Base-by-base conservation (phyloP, 1,140 invertebrate genomes). In the Aphelenchoides besseyi region DNA sequence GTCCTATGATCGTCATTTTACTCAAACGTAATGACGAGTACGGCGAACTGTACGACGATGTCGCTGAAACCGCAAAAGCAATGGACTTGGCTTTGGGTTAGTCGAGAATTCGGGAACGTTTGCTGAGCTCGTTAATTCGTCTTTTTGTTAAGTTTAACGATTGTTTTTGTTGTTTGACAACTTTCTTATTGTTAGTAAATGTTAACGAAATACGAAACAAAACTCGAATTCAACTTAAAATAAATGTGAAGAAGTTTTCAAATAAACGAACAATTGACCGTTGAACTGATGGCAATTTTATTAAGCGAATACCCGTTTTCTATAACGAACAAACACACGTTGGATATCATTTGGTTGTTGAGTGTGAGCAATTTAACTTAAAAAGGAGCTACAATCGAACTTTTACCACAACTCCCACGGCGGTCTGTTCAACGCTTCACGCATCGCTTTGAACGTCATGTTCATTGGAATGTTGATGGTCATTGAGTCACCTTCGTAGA, bases 11-110 rank as follows among this genome's bases (percentile, higher is more conserved):
- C 74, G 82, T 86, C 69, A 78, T 86, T 26, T 67, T 87, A 73
- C 74, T 87, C 29, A 85, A 85, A 71, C 32, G 71, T 8, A 81
- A 86, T 71, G 81, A 82, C 9, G 82, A 84, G 28, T 86, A 85
- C 70, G 62, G 77, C 53, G 82, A 85, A 18, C 54, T 79, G 2
- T 86, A 80, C 70, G 76, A 85, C 53, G 85, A 86, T 71, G 8
- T 71, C 36, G 33, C 32, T 33, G 63, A 69, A n/a, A 54, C 59
- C 3, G 30, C 16, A 1, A 66, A 66, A 3, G 26, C 16, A 33
- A 16, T 66, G 32, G 63, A 66, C 55, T 23, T 59, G 5, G 18
- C 55, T 12, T 8, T 59, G 5, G 26, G 18, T 8, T 59, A 23
- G 23, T 59, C 55, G 16, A 59, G n/a, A n/a, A n/a, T n/a, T n/a